A percentile compares a stretch with the other conserved stretches of the same genome.
phyloP scores from a whole-genome alignment of 2,797 vertebrate genomes.

The Argya squamiceps region DNA sequence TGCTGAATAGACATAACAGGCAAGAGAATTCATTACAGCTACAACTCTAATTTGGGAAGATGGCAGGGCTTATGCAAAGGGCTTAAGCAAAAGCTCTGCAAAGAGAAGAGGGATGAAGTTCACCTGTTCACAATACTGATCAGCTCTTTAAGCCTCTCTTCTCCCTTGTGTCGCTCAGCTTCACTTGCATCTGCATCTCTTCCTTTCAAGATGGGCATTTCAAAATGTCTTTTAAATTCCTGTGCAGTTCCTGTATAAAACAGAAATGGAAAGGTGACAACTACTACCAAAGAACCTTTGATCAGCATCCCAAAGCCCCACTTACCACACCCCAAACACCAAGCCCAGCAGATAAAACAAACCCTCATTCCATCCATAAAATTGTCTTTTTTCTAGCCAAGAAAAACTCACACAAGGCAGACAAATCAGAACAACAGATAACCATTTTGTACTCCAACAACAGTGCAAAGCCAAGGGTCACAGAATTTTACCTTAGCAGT shows the following conservation, averaged over 20 bases:
- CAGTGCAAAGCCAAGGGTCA: neutral
- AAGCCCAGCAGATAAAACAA: neutral
- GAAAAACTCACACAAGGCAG: neutral
- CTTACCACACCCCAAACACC: neutral
- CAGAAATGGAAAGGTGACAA: neutral
- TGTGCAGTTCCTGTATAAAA: conserved; percentile 87
- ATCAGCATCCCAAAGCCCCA: neutral
- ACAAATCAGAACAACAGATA: neutral
- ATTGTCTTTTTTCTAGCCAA: neutral
- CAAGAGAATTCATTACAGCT: conserved; percentile 3
- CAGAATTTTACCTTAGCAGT: neutral
- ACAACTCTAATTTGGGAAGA: neutral
- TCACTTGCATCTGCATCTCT: conserved; percentile 91
- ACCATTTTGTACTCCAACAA: neutral
- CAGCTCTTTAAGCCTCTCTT: conserved; percentile 92
- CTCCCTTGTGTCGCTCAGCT: conserved; percentile 84
- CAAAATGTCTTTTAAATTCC: conserved; percentile 96
- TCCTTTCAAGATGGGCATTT: conserved; percentile 93
- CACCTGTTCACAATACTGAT: conserved; percentile 93
- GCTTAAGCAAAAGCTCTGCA: neutral
- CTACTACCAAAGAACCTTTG: neutral
- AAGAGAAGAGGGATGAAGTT: neutral
- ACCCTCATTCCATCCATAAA: neutral
- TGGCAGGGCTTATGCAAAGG: neutral
- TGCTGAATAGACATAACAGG: neutral